These are phyloP conservation scores for Caenorhabditis auriculariae DNA, from an alignment of 2,888 invertebrate genomes.

Conservation along the genomic window DNA sequence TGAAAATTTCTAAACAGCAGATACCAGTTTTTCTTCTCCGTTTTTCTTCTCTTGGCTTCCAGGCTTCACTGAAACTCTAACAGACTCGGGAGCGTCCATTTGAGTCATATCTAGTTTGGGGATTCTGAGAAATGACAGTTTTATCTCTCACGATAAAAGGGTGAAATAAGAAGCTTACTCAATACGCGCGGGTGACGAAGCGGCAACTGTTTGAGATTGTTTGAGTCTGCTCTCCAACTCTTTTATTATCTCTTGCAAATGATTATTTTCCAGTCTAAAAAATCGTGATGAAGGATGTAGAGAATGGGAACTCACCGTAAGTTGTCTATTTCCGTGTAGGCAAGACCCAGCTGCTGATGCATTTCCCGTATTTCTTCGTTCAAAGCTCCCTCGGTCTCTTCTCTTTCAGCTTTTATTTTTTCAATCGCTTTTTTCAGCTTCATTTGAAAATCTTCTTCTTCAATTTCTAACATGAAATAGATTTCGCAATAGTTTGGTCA, in stretches of 20 bases:
- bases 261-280: slow-evolving; percentile 29
- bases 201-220: not conserved
- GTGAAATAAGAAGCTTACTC: slow-evolving; percentile 6
- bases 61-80: too few relatives aligned
- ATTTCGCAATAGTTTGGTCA: slow-evolving; percentile 4
- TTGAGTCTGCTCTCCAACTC: slow-evolving; percentile 8
- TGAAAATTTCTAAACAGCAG: too few relatives aligned
- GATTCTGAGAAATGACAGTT: slow-evolving; percentile 24
- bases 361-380: slow-evolving; percentile 13
- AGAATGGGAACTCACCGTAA: slow-evolving; percentile 11
- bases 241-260: slow-evolving; percentile 8
- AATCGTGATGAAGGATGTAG: not conserved
- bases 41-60: too few relatives aligned
- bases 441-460: slow-evolving; percentile 11
- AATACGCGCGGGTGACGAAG: slow-evolving; percentile 6
- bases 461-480: not conserved
- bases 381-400: slow-evolving; percentile 10
- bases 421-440: slow-evolving; percentile 1
- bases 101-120: slow-evolving; percentile 26
- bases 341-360: too few relatives aligned
- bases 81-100: slow-evolving; percentile 12
- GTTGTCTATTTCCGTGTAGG: slow-evolving; percentile 21
- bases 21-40: too few relatives aligned
- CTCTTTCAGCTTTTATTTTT: not conserved
- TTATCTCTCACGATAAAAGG: slow-evolving; percentile 3